Base-by-base conservation (phyloP, 2,113 vertebrate species). In the Corydoras maculifer region DNA sequence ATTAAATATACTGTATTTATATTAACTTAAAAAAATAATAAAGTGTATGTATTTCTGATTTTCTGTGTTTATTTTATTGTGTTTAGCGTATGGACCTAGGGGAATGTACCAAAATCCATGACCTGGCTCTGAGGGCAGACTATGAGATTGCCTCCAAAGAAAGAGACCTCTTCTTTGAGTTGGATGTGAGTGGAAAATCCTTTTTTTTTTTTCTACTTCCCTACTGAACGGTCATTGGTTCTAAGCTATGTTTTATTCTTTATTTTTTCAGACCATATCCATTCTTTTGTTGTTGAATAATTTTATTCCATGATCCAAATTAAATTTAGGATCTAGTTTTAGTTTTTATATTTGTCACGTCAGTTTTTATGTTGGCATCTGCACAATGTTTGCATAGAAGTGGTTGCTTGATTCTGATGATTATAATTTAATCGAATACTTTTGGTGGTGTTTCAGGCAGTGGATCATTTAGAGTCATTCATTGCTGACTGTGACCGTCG, bases 91-190 rank as follows among this genome's bases (percentile, higher is more conserved):
- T 99, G 97, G 97, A 99, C 86, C 87, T 99, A 74, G 97, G 97
- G 68, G 97, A 99, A 72, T 99, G 97, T 80, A 93, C 96, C n/a
- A 99, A 99, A 88, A 98, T 96, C 84, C 97, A 99, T 58, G 97
- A 99, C 86, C 85, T 99, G 88, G 97, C 97, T 3, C 90, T 99
- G 75, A 90, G 97, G 85, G 97, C 97, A 43, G 97, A 99, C 87
- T 99, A 99, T 82, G 97, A 99, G 87, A 99, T 99, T 70, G 96
- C 96, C 65, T 98, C 95, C 83, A 99, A 99, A 89, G 95, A 99
- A 73, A 90, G 90, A 85, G 97, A 99, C 82, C 90, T 98, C 75
- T 99, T 98, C 86, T 99, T 99, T 84, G 97, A 99, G 79, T 88
- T 99, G 77, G 96, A 99, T 77, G 97, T 99, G 88, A 97, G 97